phyloP scores from a whole-genome alignment of 2,888 invertebrate species.

The Ophioninae sp. region DNA sequence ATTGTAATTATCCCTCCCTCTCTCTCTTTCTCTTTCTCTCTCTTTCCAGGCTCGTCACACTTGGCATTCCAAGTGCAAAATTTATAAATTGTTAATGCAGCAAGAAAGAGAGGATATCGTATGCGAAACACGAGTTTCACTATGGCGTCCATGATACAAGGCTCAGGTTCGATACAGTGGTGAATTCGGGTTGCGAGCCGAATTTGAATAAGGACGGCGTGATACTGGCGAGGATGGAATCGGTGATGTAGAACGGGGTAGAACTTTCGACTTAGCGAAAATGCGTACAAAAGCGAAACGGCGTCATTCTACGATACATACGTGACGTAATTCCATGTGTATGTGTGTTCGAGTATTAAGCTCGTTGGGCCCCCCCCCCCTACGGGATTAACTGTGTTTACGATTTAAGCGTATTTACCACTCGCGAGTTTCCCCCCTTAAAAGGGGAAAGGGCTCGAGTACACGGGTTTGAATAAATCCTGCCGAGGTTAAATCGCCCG shows the following conservation, averaged over 20 bases:
- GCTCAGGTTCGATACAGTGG: background rate
- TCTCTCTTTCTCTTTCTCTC: constrained; percentile 2
- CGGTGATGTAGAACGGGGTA: constrained; percentile 27
- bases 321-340: constrained; percentile 23
- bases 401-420: constrained; percentile 76
- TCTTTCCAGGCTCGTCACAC: background rate
- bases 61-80: constrained; percentile 43
- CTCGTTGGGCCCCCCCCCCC: constrained; percentile 69
- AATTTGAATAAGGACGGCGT: constrained; percentile 23
- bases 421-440: constrained; percentile 38
- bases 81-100: constrained; percentile 60
- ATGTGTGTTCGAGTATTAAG: constrained; percentile 51
- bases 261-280: constrained; percentile 53
- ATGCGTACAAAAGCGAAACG: constrained; percentile 45
- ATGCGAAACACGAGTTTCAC: constrained; percentile 8
- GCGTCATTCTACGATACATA: constrained; percentile 50
- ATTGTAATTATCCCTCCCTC: constrained; percentile 44
- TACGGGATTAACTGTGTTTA: constrained; percentile 75
- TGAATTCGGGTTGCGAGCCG: constrained; percentile 27
- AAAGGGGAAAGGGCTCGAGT: constrained; percentile 61
- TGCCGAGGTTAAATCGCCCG: constrained; percentile 64
- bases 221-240: background rate
- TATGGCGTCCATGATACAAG: background rate
- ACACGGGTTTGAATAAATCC: constrained; percentile 73
- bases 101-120: constrained; percentile 17